Percentiles rank a stretch among this genome's conserved stretches.
Evolutionary conservation across 2,888 invertebrate genomes (phyloP).

Genomic region (Pherbina coryleti): DNA sequence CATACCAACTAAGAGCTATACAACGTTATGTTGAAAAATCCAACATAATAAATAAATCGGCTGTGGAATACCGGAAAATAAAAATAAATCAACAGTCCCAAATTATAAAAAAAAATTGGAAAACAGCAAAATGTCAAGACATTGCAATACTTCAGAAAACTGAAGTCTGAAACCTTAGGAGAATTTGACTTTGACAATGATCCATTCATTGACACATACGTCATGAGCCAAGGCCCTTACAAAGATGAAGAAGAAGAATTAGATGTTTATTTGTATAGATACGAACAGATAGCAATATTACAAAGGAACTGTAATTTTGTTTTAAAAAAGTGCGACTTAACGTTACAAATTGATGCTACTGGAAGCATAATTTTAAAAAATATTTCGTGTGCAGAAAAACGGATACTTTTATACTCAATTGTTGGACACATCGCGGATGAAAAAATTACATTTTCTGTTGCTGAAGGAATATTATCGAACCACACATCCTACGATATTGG

Average conservation of each 20-base stretch:
- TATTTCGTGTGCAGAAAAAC: too few relatives aligned
- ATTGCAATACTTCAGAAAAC: background rate
- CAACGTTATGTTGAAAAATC: background rate
- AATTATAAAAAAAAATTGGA: background rate
- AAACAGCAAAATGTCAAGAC: background rate
- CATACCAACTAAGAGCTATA: background rate
- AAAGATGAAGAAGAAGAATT: background rate
- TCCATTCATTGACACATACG: background rate
- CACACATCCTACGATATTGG: too few relatives aligned
- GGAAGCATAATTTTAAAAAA: too few relatives aligned
- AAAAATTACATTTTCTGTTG: too few relatives aligned
- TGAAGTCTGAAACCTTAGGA: background rate
- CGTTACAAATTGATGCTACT: too few relatives aligned
- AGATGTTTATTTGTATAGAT: too few relatives aligned
- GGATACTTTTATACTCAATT: too few relatives aligned
- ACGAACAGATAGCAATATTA: too few relatives aligned
- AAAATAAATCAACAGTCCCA: background rate
- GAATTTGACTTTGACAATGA: conserved; percentile 11
- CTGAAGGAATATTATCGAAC: too few relatives aligned
- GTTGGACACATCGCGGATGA: too few relatives aligned
- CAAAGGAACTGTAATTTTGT: too few relatives aligned
- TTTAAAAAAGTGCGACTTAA: too few relatives aligned
- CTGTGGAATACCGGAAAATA: background rate
- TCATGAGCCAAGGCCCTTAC: conserved; percentile 5
- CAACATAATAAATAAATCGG: background rate